These are phyloP conservation scores for Papilio polyxenes DNA, from an alignment of 1,140 invertebrate genomes.

Conservation along the genomic window DNA sequence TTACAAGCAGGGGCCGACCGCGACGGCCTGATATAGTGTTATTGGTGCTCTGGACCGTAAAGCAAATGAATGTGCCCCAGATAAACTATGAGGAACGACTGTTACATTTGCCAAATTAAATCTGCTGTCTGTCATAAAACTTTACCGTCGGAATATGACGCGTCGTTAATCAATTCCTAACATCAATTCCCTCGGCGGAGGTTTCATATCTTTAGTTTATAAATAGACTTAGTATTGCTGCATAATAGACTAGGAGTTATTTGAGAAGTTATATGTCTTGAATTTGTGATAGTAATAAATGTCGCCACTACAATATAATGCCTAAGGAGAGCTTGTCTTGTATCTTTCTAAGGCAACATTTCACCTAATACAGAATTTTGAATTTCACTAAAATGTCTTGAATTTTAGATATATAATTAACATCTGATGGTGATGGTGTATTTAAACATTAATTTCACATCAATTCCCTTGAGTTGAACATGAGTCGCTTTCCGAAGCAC, in stretches of 20 bases:
- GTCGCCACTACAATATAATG: not conserved
- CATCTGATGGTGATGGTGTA: not conserved
- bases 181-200: not conserved
- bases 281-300: not conserved
- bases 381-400: not conserved
- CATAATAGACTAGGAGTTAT: not conserved
- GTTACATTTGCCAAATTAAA: constrained; percentile 34
- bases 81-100: constrained; percentile 33
- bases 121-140: constrained; percentile 9
- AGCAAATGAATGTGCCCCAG: constrained; percentile 38
- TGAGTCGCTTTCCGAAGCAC: not conserved
- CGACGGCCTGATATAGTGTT: constrained; percentile 35
- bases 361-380: not conserved
- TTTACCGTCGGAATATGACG: constrained; percentile 6
- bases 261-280: not conserved
- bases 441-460: not conserved
- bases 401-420: not conserved
- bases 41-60: constrained; percentile 36
- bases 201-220: not conserved
- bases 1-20: constrained; percentile 32
- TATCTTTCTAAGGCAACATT: no score
- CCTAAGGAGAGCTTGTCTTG: not conserved
- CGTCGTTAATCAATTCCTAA: constrained; percentile 12
- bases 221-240: not conserved
- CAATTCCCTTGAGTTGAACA: not conserved